Evolutionary conservation across 2,113 vertebrate genomes (phyloP), one percentile per base, ranked within the genome.

Genomic region (Nycticebus coucang): DNA sequence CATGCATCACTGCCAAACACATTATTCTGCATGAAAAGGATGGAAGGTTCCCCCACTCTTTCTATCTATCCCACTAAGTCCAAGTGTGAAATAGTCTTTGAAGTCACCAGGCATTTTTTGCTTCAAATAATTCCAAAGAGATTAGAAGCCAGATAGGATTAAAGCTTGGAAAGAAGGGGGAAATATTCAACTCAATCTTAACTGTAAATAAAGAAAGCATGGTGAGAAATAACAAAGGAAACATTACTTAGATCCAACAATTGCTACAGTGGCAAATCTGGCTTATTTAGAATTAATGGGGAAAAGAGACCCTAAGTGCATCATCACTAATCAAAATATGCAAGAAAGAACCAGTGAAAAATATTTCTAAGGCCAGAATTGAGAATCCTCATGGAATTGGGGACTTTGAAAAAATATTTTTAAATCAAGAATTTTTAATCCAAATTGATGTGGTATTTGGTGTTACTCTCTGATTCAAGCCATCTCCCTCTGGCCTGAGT

Each of bases 71-170:
- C 50, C 13, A 87, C 80, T 7, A 95, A 89, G 95, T 75, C 85
- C 60, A 82, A 97, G 77, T 80, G 59, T 72, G 69, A 91, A 95
- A 77, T 17, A 19, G 2, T 62, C 94, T 98, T 97, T 97, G 91
- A 98, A 96, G 90, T 97, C 71, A 91, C 79, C 83, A 81, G 83
- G 93, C 69, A 80, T 97, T 95, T 82, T 97, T 92, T 89, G 37
- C 91, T 96, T 97, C 69, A 89, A 77, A 96, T 83, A 96, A 91
- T 91, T 96, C 91, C 94, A 79, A 92, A 94, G 59, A 37, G 82
- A 95, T 87, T 95, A 97, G 74, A 96, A 92, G n/a, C 78, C 69
- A 89, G 69, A 95, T 53, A 87, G 89, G 96, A 97, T 97, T 97
- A 95, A 95, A 89, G 30, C 9, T 93, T 91, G 45, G 22, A 22